Evolutionary conservation across 2,888 invertebrate genomes (phyloP).

Genomic region (Machimus atricapillus): DNA sequence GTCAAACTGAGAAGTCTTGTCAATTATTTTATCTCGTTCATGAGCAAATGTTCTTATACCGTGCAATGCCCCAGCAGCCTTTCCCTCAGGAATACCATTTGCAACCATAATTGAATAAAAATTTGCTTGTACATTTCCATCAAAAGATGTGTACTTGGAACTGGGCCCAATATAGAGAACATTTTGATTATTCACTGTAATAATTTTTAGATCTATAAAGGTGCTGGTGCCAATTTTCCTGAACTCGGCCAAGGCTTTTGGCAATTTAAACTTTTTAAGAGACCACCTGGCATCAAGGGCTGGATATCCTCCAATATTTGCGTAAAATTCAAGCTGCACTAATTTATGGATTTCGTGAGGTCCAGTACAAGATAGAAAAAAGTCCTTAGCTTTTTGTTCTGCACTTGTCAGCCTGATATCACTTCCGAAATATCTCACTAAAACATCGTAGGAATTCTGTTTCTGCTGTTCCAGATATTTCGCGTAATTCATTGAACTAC

Average conservation of each 20-base stretch:
- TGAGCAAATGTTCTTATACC: background rate
- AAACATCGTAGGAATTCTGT: background rate
- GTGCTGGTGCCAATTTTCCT: background rate
- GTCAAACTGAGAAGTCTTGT: background rate
- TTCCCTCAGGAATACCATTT: background rate
- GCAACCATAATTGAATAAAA: background rate
- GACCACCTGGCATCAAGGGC: background rate
- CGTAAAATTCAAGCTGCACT: background rate
- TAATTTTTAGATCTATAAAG: background rate
- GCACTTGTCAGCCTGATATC: background rate
- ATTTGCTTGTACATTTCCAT: background rate
- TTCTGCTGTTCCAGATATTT: background rate
- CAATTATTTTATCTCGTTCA: background rate
- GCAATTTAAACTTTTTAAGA: background rate
- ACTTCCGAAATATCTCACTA: background rate
- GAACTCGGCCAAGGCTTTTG: background rate
- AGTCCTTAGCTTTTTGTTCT: background rate
- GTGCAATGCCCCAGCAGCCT: background rate
- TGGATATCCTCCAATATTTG: background rate
- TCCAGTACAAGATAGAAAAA: background rate
- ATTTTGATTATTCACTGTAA: background rate
- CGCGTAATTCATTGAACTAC: background rate
- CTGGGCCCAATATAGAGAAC: background rate
- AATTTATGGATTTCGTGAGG: background rate
- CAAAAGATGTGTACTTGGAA: background rate